Conservation (phyloP, 2,888 invertebrate species). For the Muschampia plurimacula region DNA sequence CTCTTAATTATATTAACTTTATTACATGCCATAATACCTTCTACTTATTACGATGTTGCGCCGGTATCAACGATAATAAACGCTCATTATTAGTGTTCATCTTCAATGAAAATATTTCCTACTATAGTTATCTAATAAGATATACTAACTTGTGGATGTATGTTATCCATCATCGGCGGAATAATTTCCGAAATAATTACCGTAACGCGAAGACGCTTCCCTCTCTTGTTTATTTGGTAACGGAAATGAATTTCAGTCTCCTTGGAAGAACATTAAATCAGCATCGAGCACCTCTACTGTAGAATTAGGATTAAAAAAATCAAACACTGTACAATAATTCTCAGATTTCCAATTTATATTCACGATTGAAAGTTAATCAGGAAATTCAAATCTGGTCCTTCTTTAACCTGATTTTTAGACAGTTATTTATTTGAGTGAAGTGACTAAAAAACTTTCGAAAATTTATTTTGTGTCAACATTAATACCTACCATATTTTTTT, state of each 20-base stretch:
- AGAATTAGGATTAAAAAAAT: not conserved
- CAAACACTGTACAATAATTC: not conserved
- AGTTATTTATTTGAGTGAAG: not conserved
- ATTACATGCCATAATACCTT: constrained; percentile 58
- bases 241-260: constrained; percentile 19
- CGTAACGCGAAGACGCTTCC: constrained; percentile 14
- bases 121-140: no score
- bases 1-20: constrained; percentile 66
- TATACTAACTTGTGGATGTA: not conserved
- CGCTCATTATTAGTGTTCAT: constrained; percentile 10
- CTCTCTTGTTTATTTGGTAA: constrained; percentile 16
- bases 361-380: not conserved
- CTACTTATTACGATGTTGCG: constrained; percentile 42
- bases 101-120: not conserved
- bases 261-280: constrained; percentile 24
- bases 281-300: not conserved
- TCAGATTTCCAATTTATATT: not conserved
- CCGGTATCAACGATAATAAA: constrained; percentile 18
- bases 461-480: no score
- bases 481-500: no score
- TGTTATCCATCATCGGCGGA: not conserved
- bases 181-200: constrained; percentile 28
- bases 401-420: not conserved
- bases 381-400: not conserved
- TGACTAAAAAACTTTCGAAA: no score